phyloP scores from a whole-genome alignment of 2,797 vertebrate species.

The Falco cherrug region DNA sequence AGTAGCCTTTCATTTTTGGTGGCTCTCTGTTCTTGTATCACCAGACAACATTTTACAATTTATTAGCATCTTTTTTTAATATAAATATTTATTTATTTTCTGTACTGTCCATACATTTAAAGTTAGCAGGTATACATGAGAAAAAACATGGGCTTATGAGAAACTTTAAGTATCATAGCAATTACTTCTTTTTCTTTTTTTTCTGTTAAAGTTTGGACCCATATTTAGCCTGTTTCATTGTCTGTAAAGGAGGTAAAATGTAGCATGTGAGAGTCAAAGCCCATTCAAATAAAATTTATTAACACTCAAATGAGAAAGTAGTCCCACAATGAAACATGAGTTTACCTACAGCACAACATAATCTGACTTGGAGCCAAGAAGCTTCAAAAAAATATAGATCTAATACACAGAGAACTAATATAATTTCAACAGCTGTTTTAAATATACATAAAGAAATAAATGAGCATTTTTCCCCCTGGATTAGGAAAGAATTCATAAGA shows the following conservation, averaged over 20 bases:
- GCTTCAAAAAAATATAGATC: not conserved
- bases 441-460: not conserved
- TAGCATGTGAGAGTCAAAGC: not conserved
- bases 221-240: not conserved
- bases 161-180: not conserved
- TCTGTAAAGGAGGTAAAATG: not conserved
- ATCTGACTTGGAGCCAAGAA: not conserved
- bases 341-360: not conserved
- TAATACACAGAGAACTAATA: not conserved
- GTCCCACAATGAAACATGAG: not conserved
- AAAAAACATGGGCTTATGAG: not conserved
- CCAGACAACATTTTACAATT: not conserved
- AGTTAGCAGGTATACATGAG: not conserved
- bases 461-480: not conserved
- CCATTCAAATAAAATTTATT: not conserved
- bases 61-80: not conserved
- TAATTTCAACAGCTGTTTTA: not conserved
- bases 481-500: not conserved
- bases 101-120: not conserved
- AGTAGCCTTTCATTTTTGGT: not conserved
- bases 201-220: not conserved
- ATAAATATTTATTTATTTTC: not conserved
- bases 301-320: not conserved
- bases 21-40: not conserved
- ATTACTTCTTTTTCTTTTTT: not conserved